Percentiles rank a stretch among this genome's conserved stretches.
These are phyloP conservation scores for Eilema depressum DNA, from an alignment of 2,888 invertebrate genomes.

Conservation along the genomic window DNA sequence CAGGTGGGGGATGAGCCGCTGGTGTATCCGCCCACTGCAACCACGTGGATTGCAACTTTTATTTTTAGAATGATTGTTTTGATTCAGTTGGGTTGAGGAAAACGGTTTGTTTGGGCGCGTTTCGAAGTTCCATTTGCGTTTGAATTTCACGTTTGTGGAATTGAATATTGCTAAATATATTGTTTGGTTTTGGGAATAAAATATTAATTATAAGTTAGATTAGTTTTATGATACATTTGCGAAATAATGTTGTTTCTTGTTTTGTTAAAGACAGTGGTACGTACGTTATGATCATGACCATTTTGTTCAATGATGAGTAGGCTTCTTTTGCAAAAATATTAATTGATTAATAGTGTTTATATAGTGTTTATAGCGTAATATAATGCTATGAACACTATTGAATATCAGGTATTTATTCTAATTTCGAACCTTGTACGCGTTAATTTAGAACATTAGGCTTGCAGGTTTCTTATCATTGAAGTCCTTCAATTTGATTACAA, in stretches of 20 bases:
- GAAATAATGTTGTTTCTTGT: not conserved
- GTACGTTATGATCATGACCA: not conserved
- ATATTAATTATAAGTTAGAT: not conserved
- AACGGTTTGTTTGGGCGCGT: not conserved
- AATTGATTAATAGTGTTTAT: not conserved
- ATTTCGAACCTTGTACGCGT: not conserved
- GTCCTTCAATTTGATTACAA: too few relatives aligned
- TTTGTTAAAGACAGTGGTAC: not conserved
- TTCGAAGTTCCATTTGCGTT: not conserved
- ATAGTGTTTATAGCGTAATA: not conserved
- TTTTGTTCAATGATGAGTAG: not conserved
- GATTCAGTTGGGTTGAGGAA: not conserved
- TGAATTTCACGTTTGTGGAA: not conserved
- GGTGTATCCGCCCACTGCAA: slow-evolving; percentile 76
- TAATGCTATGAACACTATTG: not conserved
- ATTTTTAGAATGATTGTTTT: slow-evolving; percentile 27
- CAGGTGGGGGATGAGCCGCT: slow-evolving; percentile 86
- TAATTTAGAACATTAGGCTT: not conserved
- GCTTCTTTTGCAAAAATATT: not conserved
- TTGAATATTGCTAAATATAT: not conserved
- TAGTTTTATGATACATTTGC: not conserved
- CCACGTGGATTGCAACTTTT: slow-evolving; percentile 67
- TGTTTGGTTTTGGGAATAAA: not conserved
- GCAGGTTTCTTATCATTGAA: not conserved
- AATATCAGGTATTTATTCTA: not conserved